phyloP scores from a whole-genome alignment of 2,797 vertebrate species.

The Mallotus villosus region DNA sequence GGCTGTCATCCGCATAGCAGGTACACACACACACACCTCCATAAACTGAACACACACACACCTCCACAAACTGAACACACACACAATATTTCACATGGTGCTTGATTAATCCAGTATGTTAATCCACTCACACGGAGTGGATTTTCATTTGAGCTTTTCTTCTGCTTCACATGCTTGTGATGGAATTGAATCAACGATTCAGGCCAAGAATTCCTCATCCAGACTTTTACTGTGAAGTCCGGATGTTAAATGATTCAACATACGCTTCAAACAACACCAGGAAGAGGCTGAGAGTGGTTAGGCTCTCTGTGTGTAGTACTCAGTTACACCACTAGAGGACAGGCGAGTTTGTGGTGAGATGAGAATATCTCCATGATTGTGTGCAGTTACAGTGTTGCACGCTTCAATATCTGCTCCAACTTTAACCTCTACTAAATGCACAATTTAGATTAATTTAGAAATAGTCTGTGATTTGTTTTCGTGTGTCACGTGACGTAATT shows the following conservation, averaged over 20 bases:
- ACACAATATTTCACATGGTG: no score
- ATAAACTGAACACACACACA: no score
- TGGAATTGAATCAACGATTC: no score
- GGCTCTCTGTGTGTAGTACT: constrained; percentile 6
- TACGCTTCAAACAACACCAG: not conserved
- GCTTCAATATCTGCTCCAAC: not conserved
- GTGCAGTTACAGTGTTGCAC: not conserved
- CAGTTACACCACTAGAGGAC: constrained; percentile 60
- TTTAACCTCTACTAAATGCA: not conserved
- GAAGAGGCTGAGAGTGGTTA: not conserved
- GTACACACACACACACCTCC: not conserved
- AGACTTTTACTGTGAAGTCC: not conserved
- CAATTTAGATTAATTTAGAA: not conserved
- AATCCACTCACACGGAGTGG: no score
- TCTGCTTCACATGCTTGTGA: no score
- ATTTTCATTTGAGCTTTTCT: no score
- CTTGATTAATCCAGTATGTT: no score
- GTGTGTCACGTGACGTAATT: no score
- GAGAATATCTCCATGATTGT: not conserved
- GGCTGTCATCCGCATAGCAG: no score
- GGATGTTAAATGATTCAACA: not conserved
- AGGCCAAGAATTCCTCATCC: not conserved
- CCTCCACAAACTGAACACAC: no score
- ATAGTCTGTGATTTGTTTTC: no score
- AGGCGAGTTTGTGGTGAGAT: constrained; percentile 14